Percentiles rank a stretch among this genome's conserved stretches.
Conservation (phyloP, 2,113 vertebrate genomes). For the Melanotaenia duboulayi region DNA sequence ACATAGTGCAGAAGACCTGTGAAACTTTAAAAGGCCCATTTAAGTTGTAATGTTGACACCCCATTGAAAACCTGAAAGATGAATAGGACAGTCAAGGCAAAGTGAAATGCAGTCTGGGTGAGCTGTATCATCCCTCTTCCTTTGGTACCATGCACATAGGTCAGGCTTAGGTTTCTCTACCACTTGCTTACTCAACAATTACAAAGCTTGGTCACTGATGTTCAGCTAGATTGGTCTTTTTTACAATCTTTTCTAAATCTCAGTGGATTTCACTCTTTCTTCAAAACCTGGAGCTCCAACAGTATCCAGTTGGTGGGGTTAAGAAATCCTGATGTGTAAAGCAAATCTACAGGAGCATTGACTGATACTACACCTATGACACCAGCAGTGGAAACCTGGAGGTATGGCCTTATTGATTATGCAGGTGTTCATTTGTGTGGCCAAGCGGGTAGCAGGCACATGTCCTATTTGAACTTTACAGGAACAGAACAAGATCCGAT, state of each 20-base stretch:
- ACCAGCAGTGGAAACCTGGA: conserved; percentile 37
- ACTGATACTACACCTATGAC: conserved; percentile 55
- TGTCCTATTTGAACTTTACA: conserved; percentile 82
- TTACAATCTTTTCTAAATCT: conserved; percentile 30
- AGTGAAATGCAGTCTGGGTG: conserved; percentile 22
- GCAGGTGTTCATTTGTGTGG: conserved; percentile 78
- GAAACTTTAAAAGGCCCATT: conserved; percentile 62
- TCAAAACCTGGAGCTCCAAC: conserved; percentile 37
- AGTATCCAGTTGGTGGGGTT: conserved; percentile 47
- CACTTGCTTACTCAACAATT: conserved; percentile 65
- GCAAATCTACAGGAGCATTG: conserved; percentile 50
- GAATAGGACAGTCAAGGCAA: conserved; percentile 23
- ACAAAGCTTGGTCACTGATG: conserved; percentile 20
- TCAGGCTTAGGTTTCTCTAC: conserved; percentile 48
- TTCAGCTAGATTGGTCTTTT: conserved; percentile 25
- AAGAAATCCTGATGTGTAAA: conserved; percentile 53
- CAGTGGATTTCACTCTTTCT: conserved; percentile 37
- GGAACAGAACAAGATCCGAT: conserved; percentile 71
- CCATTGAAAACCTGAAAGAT: conserved; percentile 57
- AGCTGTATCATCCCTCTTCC: conserved; percentile 44
- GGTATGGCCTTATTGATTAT: conserved; percentile 72
- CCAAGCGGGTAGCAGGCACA: conserved; percentile 71
- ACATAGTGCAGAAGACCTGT: conserved; percentile 69
- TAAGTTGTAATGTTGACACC: conserved; percentile 60
- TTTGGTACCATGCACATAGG: conserved; percentile 36